A percentile compares a stretch with the other conserved stretches of the same genome.
phyloP scores from a whole-genome alignment of 2,113 vertebrate genomes.

The Kryptolebias marmoratus region DNA sequence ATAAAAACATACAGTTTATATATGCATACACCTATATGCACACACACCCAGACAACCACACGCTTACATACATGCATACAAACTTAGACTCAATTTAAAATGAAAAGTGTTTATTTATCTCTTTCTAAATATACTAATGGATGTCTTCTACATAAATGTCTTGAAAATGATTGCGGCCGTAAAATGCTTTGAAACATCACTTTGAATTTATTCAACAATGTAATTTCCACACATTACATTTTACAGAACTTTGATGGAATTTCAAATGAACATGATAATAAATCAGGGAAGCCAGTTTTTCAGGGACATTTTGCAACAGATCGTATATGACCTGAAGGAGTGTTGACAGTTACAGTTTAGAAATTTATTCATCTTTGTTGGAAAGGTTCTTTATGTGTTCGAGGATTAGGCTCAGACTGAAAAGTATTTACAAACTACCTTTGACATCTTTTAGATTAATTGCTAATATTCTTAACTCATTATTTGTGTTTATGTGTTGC shows the following conservation, averaged over 20 bases:
- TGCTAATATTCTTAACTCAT: too few relatives aligned
- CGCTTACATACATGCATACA: too few relatives aligned
- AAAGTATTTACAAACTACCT: too few relatives aligned
- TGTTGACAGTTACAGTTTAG: neutral
- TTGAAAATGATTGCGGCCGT: neutral
- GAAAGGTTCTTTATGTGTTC: too few relatives aligned
- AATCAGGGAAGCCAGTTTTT: slow-evolving; percentile 1
- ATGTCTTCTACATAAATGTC: neutral
- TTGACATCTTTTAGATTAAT: too few relatives aligned
- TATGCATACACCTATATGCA: neutral
- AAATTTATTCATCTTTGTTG: neutral
- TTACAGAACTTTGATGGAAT: slow-evolving; percentile 61
- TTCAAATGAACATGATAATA: slow-evolving; percentile 49
- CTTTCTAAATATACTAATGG: neutral
- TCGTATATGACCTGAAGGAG: neutral
- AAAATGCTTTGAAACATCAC: slow-evolving; percentile 7
- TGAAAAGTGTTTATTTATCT: slow-evolving; percentile 12
- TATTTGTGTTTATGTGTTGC: too few relatives aligned
- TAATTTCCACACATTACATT: slow-evolving; percentile 53
- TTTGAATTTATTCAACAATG: slow-evolving; percentile 18
- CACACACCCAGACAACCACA: too few relatives aligned
- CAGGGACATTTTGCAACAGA: neutral
- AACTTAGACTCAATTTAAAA: too few relatives aligned
- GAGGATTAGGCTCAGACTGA: too few relatives aligned
- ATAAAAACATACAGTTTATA: neutral